These are phyloP conservation scores for Aspidiotus destructor DNA, from an alignment of 2,888 invertebrate species.

Conservation along the genomic window DNA sequence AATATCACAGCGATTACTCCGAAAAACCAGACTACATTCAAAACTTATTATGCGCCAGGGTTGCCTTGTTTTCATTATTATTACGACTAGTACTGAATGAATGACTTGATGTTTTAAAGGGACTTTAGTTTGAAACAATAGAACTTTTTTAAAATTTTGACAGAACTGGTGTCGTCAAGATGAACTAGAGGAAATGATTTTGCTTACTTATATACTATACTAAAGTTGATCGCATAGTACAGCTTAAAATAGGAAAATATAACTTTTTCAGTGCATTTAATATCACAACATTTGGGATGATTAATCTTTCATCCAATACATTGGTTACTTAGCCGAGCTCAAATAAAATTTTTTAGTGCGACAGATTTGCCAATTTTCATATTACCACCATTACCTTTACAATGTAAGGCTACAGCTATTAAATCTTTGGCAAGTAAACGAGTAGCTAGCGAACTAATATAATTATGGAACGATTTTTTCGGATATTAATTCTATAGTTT, in stretches of 20 bases:
- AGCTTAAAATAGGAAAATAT: background rate
- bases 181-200: background rate
- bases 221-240: too few relatives aligned
- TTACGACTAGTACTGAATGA: background rate
- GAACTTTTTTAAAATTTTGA: background rate
- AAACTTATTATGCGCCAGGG: background rate
- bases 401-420: background rate
- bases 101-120: background rate
- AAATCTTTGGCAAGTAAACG: background rate
- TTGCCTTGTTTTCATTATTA: background rate
- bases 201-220: background rate
- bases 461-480: background rate
- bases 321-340: background rate
- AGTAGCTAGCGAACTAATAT: background rate
- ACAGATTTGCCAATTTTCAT: background rate
- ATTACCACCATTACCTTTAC: background rate
- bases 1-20: background rate
- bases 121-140: background rate
- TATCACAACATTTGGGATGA: background rate
- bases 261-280: background rate
- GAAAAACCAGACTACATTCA: background rate
- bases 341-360: background rate
- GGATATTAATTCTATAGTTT: background rate
- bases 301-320: background rate
- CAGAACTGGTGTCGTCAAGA: background rate